Conservation (phyloP, 1,140 invertebrate genomes). For the Solenopsis invicta region DNA sequence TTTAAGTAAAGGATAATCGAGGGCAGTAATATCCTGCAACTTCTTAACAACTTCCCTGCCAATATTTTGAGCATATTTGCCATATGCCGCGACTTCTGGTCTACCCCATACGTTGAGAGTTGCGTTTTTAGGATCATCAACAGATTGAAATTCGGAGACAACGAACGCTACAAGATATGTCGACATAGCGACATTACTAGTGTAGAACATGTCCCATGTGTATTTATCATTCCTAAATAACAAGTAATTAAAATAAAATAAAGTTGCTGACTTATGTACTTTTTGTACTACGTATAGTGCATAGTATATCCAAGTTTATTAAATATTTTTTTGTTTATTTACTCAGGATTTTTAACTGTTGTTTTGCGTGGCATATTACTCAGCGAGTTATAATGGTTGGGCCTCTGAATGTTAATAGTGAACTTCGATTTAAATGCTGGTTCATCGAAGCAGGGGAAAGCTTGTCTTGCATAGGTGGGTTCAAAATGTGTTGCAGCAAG, state of each 20-base stretch:
- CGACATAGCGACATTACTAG: conserved; percentile 91
- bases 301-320: neutral
- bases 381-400: conserved; percentile 80
- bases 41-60: conserved; percentile 81
- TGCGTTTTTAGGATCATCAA: neutral
- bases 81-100: conserved; percentile 88
- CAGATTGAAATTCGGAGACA: conserved; percentile 75
- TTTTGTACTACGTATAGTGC: neutral
- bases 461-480: conserved; percentile 92
- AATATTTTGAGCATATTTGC: conserved; percentile 86
- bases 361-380: conserved; percentile 85
- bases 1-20: conserved; percentile 86
- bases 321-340: conserved; percentile 47
- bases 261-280: neutral
- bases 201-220: conserved; percentile 88
- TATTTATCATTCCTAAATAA: conserved; percentile 78
- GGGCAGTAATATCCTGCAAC: neutral
- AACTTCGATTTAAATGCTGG: conserved; percentile 94
- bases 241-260: neutral
- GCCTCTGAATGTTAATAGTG: conserved; percentile 88
- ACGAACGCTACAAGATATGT: conserved; percentile 95
- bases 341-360: conserved; percentile 26
- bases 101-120: conserved; percentile 87
- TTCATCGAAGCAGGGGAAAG: conserved; percentile 97
- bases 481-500: conserved; percentile 94